Base-by-base conservation (phyloP, 2,113 vertebrate genomes). In the Murina feae region DNA sequence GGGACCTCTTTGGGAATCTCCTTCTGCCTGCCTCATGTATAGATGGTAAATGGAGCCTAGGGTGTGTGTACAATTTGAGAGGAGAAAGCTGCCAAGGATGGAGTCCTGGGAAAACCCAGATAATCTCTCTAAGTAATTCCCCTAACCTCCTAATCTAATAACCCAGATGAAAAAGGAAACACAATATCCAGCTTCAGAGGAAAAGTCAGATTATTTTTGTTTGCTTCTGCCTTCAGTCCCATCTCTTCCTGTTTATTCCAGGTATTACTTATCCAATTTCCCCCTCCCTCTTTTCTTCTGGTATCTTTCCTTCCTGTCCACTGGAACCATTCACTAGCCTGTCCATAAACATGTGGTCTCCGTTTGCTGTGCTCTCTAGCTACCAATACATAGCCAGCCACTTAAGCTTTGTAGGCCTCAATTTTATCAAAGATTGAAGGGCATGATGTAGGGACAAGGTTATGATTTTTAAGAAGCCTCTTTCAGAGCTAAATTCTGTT, bases 161-260 rank as follows among this genome's bases (percentile, higher is more conserved):
- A 69, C 30, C 4, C 28, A 75, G 69, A 13, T 5, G 16, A 55
- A 55, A 86, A 91, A 79, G 53, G 66, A 82, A 93, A 84, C 42
- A 87, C 51, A 42, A 84, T 84, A 76, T 85, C 4, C 18, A 35
- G 28, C 44, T 28, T 69, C 51, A 85, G 66, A 65, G 66, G 79
- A 89, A 89, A 94, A 87, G 47, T 47, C 55, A 12, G 65, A 51
- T 86, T 87, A 44, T 83, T 93, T 93, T 90, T 95, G 25, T 91
- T 47, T 91, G 51, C 35, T 82, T 82, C 47, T 82, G n/a, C 13
- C 23, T 93, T 91, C n/a, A 83, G 71, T 83, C 42, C 42, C 47
- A 11, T 86, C 44, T 80, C 66, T 91, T 91, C 39, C 42, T 37
- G 2, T 87, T 17, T 80, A 37, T 94, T 80, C 3, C 6, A 80